These are phyloP conservation scores for Cosmia trapezina DNA, from an alignment of 2,888 invertebrate genomes.

Conservation along the genomic window DNA sequence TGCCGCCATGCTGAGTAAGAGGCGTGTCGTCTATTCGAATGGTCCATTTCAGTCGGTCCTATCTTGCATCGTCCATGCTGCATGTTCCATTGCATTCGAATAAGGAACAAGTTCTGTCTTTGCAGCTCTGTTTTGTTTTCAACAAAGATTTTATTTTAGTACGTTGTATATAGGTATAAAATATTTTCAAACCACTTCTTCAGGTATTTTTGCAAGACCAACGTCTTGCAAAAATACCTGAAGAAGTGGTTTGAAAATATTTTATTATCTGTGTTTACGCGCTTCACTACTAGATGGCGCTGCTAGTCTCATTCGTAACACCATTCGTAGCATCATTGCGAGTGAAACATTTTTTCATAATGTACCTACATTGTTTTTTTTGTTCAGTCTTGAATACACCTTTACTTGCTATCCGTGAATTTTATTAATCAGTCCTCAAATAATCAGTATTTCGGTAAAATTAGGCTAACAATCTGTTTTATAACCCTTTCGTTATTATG, in stretches of 20 bases:
- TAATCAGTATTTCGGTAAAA: too few relatives aligned
- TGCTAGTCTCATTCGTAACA: too few relatives aligned
- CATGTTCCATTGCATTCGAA: constrained; percentile 52
- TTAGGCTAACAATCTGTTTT: neutral
- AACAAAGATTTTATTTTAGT: constrained; percentile 18
- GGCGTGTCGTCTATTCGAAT: constrained; percentile 66
- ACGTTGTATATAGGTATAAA: neutral
- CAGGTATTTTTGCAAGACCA: too few relatives aligned
- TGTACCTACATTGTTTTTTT: too few relatives aligned
- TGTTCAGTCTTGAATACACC: too few relatives aligned
- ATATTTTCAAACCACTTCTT: too few relatives aligned
- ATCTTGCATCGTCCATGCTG: constrained; percentile 47
- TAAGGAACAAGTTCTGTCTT: constrained; percentile 31
- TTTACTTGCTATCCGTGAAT: too few relatives aligned
- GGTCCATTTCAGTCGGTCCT: constrained; percentile 57
- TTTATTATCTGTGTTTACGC: neutral
- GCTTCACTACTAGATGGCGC: too few relatives aligned
- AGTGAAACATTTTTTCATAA: too few relatives aligned
- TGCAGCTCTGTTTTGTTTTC: constrained; percentile 42
- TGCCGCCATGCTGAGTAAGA: constrained; percentile 59
- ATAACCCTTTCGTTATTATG: neutral
- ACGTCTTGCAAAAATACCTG: neutral
- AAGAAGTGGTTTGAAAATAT: neutral
- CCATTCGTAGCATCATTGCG: too few relatives aligned
- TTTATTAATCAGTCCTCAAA: too few relatives aligned